Percentiles rank a stretch among this genome's conserved stretches.
Evolutionary conservation across 1,140 invertebrate genomes (phyloP).

Genomic region (Belonocnema kinseyi): DNA sequence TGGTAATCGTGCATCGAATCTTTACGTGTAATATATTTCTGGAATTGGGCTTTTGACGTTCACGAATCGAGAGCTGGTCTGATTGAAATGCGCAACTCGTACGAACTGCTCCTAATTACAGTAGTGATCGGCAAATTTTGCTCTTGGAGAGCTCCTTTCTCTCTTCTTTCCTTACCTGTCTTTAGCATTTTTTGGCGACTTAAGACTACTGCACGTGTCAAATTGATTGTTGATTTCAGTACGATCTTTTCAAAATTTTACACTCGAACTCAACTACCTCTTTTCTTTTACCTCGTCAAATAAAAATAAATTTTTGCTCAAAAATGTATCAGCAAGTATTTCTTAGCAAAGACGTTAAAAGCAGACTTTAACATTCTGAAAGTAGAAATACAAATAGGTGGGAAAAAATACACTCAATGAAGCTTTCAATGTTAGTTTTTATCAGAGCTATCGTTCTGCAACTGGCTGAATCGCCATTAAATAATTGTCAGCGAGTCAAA

Average conservation of each 20-base stretch:
- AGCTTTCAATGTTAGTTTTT: not conserved
- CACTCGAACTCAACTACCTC: slow-evolving; percentile 3
- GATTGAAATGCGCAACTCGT: slow-evolving; percentile 20
- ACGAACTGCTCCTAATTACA: slow-evolving; percentile 21
- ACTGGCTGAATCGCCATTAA: slow-evolving; percentile 45
- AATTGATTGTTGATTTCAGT: slow-evolving; percentile 4
- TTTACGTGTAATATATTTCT: slow-evolving; percentile 29
- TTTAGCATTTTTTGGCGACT: slow-evolving; percentile 5
- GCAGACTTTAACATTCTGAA: not conserved
- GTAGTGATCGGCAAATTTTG: slow-evolving; percentile 27
- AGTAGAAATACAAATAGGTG: not conserved
- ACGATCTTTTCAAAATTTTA: slow-evolving; percentile 3
- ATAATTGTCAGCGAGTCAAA: slow-evolving; percentile 50
- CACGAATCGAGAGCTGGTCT: slow-evolving; percentile 1
- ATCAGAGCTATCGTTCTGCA: not conserved
- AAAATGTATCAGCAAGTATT: not conserved
- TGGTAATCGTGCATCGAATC: slow-evolving; percentile 23
- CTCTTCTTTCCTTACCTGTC: slow-evolving; percentile 4
- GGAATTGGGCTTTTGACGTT: slow-evolving; percentile 17
- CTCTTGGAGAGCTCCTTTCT: slow-evolving; percentile 18
- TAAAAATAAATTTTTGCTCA: no score
- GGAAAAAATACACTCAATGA: not conserved
- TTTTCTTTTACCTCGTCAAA: not conserved
- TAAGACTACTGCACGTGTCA: slow-evolving; percentile 18
- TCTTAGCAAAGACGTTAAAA: not conserved